These are phyloP conservation scores for Empidonax traillii DNA, from an alignment of 2,113 vertebrate species.

Conservation along the genomic window DNA sequence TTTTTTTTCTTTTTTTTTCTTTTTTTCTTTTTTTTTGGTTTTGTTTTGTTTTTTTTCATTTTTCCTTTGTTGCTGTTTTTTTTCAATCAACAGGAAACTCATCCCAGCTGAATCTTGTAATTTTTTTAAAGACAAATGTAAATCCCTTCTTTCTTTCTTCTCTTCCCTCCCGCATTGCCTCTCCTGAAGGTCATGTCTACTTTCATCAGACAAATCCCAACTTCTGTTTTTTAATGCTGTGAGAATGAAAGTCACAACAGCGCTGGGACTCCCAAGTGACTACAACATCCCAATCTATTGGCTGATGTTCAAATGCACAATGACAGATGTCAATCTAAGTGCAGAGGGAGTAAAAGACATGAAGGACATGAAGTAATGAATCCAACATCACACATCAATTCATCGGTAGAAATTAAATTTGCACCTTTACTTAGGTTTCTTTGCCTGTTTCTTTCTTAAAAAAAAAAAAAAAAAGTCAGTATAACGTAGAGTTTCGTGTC, in stretches of 20 bases:
- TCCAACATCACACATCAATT: not conserved
- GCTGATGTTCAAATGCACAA: not conserved
- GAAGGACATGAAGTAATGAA: not conserved
- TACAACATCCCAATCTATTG: not conserved
- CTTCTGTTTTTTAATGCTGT: not conserved
- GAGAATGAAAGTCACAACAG: not conserved
- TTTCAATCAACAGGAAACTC: not conserved
- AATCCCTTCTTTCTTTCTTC: not conserved
- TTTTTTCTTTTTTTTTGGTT: too few species aligned
- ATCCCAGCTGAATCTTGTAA: not conserved
- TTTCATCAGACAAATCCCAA: not conserved
- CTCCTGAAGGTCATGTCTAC: not conserved
- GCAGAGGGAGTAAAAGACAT: not conserved
- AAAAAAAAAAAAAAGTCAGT: accelerated
- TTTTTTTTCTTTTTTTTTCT: too few species aligned
- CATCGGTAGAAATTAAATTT: not conserved
- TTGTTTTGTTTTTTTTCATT: too few species aligned
- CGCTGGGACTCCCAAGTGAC: not conserved
- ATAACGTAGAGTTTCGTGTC: not conserved
- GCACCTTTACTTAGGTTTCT: not conserved
- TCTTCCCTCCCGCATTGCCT: not conserved
- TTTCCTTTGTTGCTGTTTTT: too few species aligned
- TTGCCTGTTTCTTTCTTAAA: not conserved
- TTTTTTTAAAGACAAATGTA: not conserved
- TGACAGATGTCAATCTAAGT: not conserved